Conservation (phyloP, 2,888 invertebrate genomes). For the Abscondita cerata region DNA sequence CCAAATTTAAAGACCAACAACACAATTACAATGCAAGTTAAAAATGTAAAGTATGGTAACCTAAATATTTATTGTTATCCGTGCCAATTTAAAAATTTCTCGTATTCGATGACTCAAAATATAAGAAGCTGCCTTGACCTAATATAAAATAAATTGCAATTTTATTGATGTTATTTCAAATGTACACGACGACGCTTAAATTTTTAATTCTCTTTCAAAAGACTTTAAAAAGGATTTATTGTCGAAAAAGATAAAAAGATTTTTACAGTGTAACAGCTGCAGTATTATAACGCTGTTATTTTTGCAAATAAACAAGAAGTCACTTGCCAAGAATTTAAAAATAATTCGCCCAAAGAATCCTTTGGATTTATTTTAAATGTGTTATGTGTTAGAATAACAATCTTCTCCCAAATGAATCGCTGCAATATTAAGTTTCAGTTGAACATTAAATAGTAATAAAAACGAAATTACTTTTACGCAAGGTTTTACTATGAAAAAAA, state of each 20-base stretch:
- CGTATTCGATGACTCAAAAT: no score
- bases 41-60: no score
- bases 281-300: slow-evolving; percentile 12
- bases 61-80: no score
- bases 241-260: no score
- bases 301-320: slow-evolving; percentile 6
- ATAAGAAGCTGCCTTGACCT: background rate
- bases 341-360: slow-evolving; percentile 10
- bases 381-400: slow-evolving; percentile 6
- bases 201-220: no score
- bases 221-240: no score
- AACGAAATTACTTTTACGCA: no score
- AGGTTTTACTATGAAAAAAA: no score
- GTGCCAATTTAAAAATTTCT: no score
- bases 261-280: background rate
- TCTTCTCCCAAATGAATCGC: background rate
- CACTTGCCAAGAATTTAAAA: slow-evolving; percentile 24
- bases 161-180: background rate
- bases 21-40: no score
- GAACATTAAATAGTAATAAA: background rate
- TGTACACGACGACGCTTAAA: no score
- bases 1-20: no score
- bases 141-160: background rate
- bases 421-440: background rate
- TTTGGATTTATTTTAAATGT: slow-evolving; percentile 10